A percentile compares a stretch with the other conserved stretches of the same genome.
Evolutionary conservation across 2,888 invertebrate genomes (phyloP).

Genomic region (Pachycephus smyrnensis): DNA sequence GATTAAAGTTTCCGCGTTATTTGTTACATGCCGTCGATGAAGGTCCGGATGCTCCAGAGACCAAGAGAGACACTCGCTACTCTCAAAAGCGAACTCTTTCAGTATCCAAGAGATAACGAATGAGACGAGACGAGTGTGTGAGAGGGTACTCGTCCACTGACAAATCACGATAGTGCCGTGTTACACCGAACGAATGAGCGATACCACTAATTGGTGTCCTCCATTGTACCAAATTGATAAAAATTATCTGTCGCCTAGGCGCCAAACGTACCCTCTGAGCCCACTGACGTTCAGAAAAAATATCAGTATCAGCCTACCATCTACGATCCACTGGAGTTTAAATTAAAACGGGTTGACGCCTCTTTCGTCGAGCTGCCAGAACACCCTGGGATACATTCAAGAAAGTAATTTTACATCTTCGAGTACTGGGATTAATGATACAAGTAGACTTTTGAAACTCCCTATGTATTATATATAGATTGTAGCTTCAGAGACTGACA

Average conservation of each 20-base stretch:
- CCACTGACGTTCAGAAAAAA: background rate
- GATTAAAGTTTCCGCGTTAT: constrained; percentile 4
- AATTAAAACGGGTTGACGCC: background rate
- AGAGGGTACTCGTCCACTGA: background rate
- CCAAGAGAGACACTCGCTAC: background rate
- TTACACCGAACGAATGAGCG: constrained; percentile 10
- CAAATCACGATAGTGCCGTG: constrained; percentile 3
- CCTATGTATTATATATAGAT: background rate
- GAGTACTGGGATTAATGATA: background rate
- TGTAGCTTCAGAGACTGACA: background rate
- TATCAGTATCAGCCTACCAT: constrained; percentile 5
- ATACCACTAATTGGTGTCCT: constrained; percentile 32
- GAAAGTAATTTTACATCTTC: background rate
- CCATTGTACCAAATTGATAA: constrained; percentile 30
- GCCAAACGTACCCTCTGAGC: constrained; percentile 30
- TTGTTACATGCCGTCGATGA: background rate
- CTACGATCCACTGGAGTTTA: constrained; percentile 1
- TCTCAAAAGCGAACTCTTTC: background rate
- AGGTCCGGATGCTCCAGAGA: background rate
- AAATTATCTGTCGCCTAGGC: constrained; percentile 30
- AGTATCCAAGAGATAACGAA: background rate
- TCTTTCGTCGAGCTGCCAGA: background rate
- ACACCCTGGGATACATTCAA: background rate
- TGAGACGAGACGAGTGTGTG: background rate
- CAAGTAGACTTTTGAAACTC: background rate